Percentiles rank a stretch among this genome's conserved stretches.
phyloP scores from a whole-genome alignment of 2,888 invertebrate species.

The Lordiphosa fenestrarum region DNA sequence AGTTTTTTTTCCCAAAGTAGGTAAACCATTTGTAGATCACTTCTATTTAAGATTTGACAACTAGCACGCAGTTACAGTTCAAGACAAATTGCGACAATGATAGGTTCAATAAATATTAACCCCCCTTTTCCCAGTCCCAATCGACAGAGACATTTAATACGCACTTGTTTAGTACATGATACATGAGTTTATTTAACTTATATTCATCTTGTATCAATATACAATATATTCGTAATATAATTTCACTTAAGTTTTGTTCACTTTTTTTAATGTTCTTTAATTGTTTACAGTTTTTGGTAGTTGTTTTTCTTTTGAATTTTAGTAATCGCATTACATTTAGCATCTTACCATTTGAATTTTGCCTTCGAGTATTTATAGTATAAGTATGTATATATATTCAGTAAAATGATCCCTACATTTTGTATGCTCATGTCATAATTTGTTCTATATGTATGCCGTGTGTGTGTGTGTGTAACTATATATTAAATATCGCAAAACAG shows the following conservation, averaged over 20 bases:
- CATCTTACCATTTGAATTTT: slow-evolving; percentile 55
- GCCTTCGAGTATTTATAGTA: slow-evolving; percentile 49
- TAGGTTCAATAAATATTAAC: too few species aligned
- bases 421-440: slow-evolving; percentile 72
- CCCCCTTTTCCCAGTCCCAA: too few species aligned
- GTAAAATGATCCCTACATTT: slow-evolving; percentile 78
- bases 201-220: slow-evolving; percentile 69
- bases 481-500: slow-evolving; percentile 50
- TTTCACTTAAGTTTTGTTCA: slow-evolving; percentile 57
- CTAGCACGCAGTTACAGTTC: too few species aligned
- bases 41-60: too few species aligned
- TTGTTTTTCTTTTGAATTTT: slow-evolving; percentile 49
- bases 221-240: slow-evolving; percentile 72
- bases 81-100: too few species aligned
- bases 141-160: not conserved
- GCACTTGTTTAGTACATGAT: slow-evolving; percentile 64
- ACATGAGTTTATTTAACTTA: slow-evolving; percentile 69
- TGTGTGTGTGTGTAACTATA: slow-evolving; percentile 51
- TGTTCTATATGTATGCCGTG: slow-evolving; percentile 56
- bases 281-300: slow-evolving; percentile 41
- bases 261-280: slow-evolving; percentile 32
- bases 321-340: slow-evolving; percentile 63
- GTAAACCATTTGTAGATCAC: too few species aligned
- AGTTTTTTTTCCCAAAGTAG: too few species aligned
- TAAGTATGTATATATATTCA: slow-evolving; percentile 45